Evolutionary conservation across 2,113 vertebrate genomes (phyloP).

Genomic region (Dicentrarchus labrax): DNA sequence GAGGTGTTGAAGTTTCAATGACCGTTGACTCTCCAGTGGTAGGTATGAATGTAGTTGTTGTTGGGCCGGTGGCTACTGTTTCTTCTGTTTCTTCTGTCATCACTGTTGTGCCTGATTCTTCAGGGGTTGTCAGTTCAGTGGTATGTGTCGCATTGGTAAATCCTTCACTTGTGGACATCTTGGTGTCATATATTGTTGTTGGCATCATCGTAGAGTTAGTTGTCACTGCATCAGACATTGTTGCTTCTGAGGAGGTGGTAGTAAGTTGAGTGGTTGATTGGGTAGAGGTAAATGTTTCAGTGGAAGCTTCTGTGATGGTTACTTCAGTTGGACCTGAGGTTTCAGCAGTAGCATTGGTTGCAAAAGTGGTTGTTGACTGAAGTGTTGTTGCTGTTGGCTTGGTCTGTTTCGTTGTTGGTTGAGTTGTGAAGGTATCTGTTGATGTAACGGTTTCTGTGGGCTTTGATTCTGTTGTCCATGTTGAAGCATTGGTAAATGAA

Average conservation of each 20-base stretch:
- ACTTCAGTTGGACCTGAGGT: neutral
- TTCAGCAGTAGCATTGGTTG: neutral
- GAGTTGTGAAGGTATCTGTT: neutral
- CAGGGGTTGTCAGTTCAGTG: neutral
- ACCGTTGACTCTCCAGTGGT: fast-evolving
- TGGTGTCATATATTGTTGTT: neutral
- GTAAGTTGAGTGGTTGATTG: too few relatives aligned
- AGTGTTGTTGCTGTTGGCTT: neutral
- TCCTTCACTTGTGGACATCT: neutral
- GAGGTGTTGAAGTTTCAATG: neutral
- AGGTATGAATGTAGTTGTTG: neutral
- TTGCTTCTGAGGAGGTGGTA: too few relatives aligned
- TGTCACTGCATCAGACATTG: too few relatives aligned
- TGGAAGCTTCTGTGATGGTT: neutral
- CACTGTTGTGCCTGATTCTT: neutral
- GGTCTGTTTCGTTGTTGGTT: neutral
- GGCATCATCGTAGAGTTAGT: neutral
- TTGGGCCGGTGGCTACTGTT: too few relatives aligned
- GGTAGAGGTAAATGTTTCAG: neutral
- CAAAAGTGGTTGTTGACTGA: neutral
- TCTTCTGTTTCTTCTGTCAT: neutral
- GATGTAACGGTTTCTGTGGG: neutral
- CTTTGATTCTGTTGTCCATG: neutral
- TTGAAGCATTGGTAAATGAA: neutral
- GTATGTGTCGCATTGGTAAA: neutral